Evolutionary conservation across 1,140 invertebrate species (phyloP), one percentile per base, ranked within the genome.

Genomic region (Hylaeus anthracinus): DNA sequence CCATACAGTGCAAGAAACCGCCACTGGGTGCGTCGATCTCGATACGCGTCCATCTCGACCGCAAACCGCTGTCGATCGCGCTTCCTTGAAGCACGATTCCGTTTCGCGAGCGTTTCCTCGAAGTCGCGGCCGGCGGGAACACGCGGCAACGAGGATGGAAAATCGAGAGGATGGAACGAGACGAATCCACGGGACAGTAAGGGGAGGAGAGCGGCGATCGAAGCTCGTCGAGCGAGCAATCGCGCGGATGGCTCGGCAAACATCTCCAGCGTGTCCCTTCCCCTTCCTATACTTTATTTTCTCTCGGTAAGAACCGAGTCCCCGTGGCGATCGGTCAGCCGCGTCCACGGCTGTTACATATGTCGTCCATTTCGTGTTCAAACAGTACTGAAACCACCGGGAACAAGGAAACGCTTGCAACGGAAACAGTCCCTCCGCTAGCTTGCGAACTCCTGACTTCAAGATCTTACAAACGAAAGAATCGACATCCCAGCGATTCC

Each of bases 351-450:
- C 75, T 89, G 88, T 90, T 91, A 91, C 90, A 90, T 82, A 90
- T 90, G 89, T 90, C 90, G 90, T 91, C 90, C 90, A 91, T 92
- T 91, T 90, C 89, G 83, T 83, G 87, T 90, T 90, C 89, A 91
- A 91, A 92, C 87, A 92, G 65, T 63, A 61, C 70, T 73, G 84
- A 81, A 86, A 83, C 63, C 69, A 41, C n/a, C 58, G 67, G 45
- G 65, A 76, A 69, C 70, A 70, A 64, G 76, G 74, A 77, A 77
- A 77, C 65, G 65, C 60, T 51, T 41, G 60, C 74, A 56, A 58
- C 56, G 41, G 67, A 64, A 26, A 67, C 15, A 5, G 4, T 15
- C 39, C 63, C 53, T 74, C 53, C 4, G 0, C 45, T 26, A 26
- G 26, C 26, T 26, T 26, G 26, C 26, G 26, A 26, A 26, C 26